Percentiles rank a stretch among this genome's conserved stretches.
Evolutionary conservation across 2,113 vertebrate genomes (phyloP).

Genomic region (Orcinus orca): DNA sequence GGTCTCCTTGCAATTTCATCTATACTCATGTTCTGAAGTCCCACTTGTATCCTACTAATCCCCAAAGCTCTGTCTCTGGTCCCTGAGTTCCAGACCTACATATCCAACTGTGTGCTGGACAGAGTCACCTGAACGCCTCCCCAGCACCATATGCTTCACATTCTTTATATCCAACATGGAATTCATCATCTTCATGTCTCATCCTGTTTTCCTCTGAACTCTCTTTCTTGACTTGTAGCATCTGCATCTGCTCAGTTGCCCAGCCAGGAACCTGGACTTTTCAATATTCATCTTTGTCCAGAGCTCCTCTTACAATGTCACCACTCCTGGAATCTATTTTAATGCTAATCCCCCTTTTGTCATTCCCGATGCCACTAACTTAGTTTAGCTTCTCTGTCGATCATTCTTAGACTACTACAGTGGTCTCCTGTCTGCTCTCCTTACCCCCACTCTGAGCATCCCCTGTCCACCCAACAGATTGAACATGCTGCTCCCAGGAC

Average conservation of each 20-base stretch:
- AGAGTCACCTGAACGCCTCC: background rate
- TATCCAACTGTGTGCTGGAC: background rate
- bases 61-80: background rate
- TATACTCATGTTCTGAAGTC: background rate
- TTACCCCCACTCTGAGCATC: background rate
- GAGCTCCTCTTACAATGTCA: background rate
- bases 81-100: background rate
- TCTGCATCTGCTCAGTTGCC: constrained; percentile 42
- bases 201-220: constrained; percentile 29
- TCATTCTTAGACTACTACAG: background rate
- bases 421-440: background rate
- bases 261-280: constrained; percentile 37
- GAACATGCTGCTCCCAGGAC: background rate
- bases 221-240: constrained; percentile 15
- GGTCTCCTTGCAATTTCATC: background rate
- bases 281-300: constrained; percentile 38
- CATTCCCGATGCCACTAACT: background rate
- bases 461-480: background rate
- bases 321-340: background rate
- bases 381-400: background rate
- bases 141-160: background rate
- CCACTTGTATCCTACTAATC: too few species aligned
- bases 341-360: background rate
- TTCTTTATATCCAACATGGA: background rate
- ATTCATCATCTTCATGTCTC: constrained; percentile 31